Evolutionary conservation across 2,888 invertebrate genomes (phyloP).

Genomic region (Nemoura dubitans): DNA sequence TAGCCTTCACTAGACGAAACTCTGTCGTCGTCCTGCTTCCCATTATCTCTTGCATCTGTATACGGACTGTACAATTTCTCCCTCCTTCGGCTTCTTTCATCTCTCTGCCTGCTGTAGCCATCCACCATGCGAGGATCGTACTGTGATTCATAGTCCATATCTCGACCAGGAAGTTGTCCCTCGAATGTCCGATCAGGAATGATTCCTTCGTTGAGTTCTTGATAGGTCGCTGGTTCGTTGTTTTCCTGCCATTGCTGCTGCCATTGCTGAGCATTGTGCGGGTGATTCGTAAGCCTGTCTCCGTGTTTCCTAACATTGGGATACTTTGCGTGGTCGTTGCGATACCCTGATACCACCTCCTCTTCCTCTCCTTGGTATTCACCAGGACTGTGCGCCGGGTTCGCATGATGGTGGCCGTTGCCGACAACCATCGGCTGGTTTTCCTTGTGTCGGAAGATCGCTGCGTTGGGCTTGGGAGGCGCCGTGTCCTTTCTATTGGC

Average conservation of each 20-base stretch:
- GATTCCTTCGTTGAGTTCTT: constrained; percentile 30
- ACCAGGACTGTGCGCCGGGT: constrained; percentile 8
- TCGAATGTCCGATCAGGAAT: constrained; percentile 24
- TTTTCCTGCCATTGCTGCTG: constrained; percentile 15
- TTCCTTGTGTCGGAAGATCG: constrained; percentile 47
- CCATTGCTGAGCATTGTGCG: constrained; percentile 8
- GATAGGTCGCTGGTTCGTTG: constrained; percentile 14
- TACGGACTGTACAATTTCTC: neutral
- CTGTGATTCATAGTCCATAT: constrained; percentile 43
- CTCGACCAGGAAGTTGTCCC: constrained; percentile 9
- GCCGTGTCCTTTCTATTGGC: neutral
- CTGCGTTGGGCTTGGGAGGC: neutral
- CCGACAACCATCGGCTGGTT: neutral
- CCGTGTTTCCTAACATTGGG: constrained; percentile 47
- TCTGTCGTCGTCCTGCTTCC: neutral
- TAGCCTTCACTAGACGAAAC: neutral
- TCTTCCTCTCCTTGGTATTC: constrained; percentile 43
- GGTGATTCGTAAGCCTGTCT: constrained; percentile 30
- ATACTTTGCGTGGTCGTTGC: constrained; percentile 40
- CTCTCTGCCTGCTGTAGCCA: constrained; percentile 33
- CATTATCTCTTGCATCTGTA: neutral
- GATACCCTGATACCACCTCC: constrained; percentile 29
- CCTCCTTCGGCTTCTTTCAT: constrained; percentile 41
- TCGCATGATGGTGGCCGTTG: neutral
- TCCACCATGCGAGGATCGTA: constrained; percentile 40